Base-by-base conservation (phyloP, 2,888 invertebrate genomes). In the Ctenicera cuprea region DNA sequence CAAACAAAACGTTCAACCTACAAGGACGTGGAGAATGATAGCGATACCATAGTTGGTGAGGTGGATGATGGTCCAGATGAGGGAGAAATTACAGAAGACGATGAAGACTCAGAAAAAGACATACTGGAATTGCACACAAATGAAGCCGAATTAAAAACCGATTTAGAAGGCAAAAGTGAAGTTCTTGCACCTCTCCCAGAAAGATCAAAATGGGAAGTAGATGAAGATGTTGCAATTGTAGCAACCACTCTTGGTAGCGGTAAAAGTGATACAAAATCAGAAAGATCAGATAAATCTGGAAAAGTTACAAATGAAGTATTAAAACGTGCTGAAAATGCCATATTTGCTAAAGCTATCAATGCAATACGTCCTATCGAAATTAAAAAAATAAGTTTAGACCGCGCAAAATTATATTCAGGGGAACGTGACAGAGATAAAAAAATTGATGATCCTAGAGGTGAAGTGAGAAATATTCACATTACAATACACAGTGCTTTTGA, bases 251-350 rank as follows among this genome's bases (percentile, higher is more conserved):
- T 90, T 89, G n/a, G 33, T n/a, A 12, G 14, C 4, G n/a, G n/a
- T n/a, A 54, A 20, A n/a, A n/a, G n/a, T 3, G 89, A 86, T 30
- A 64, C 77, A 0, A 85, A 85, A 77, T 74, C 77, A 14, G 71
- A 71, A 20, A 65, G 68, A 43, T 48, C 50, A 12, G 90, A 90
- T 78, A 90, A 90, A 79, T 87, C 89, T 7, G 90, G 90, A 68
- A 94, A 94, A 87, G 92, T 92, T 0, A 96, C 96, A 0, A 94
- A 94, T 18, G 96, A 96, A 86, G 95, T 97, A 3, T 88, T 97
- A 62, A 96, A 97, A 84, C 90, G 96, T 78, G 97, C 97, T 0
- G 97, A 97, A 88, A 96, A 97, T 85, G 96, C 95, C 0, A 94
- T 97, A 80, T 95, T 97, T 85, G 94, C 96, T 48, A 95, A 97